phyloP scores from a whole-genome alignment of 1,140 invertebrate genomes.

The Mercenaria mercenaria region DNA sequence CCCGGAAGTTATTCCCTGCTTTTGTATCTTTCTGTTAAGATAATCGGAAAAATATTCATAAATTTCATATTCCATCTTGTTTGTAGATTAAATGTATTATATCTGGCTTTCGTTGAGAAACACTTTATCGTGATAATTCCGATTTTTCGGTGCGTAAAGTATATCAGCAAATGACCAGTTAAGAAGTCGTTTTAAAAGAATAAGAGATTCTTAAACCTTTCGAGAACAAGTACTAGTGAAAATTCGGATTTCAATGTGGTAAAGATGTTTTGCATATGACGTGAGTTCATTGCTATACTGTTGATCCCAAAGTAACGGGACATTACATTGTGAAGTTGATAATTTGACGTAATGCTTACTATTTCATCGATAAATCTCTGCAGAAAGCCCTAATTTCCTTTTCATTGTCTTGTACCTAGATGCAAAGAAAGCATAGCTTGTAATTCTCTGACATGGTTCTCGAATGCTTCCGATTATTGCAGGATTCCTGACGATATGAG shows the following conservation, averaged over 20 bases:
- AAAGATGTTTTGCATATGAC: neutral
- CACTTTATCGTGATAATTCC: neutral
- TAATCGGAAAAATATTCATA: neutral
- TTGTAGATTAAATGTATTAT: neutral
- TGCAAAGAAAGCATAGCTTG: neutral
- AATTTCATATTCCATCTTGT: neutral
- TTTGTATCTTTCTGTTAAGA: neutral
- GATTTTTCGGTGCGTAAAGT: neutral
- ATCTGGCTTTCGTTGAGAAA: neutral
- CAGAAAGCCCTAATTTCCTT: too few relatives aligned
- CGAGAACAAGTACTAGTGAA: neutral
- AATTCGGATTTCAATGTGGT: neutral
- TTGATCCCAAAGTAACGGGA: neutral
- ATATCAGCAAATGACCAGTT: constrained; percentile 4
- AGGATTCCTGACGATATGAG: neutral
- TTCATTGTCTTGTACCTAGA: neutral
- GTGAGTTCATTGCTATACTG: neutral
- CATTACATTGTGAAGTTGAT: neutral
- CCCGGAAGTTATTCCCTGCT: neutral
- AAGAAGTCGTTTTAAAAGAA: constrained; percentile 13
- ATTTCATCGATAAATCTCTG: neutral
- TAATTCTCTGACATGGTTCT: neutral
- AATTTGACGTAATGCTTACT: neutral
- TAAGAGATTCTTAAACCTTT: neutral
- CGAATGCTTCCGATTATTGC: neutral